Base-by-base conservation (phyloP, 2,888 invertebrate genomes). In the Netelia virgata region DNA sequence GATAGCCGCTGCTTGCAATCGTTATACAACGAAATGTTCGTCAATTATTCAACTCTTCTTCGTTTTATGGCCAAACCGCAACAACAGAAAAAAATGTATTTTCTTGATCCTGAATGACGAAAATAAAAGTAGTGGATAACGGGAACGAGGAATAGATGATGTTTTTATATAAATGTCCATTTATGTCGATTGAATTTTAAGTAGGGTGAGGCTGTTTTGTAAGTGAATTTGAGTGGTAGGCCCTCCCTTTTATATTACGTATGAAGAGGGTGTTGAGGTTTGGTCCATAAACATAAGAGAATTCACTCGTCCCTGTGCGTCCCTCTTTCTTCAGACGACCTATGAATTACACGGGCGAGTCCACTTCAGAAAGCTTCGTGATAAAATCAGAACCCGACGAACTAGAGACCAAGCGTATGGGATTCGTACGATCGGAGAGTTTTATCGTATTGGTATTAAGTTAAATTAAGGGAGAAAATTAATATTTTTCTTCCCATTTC, bases 141-240 rank as follows among this genome's bases (percentile, higher is more conserved):
- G 3, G 23, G 23, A 1, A 23, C 23, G 23, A 23, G 23, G 3
- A 23, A 23, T 23, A 23, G 23, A 23, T 3, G 3, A 1, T 23
- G 23, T 23, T 23, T 23, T 23, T 23, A 23, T 23, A 23, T 23
- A 23, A 23, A 23, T 23, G 23, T 23, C 3, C 23, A 23, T 23
- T 23, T 3, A 23, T 23, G 23, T 23, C 1, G 23, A 23, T 23
- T 23, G 1, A 23, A 23, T 68, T 61, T 72, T 59, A 53, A 68
- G 72, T 47, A 68, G 47, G 77, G 61, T 77, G 66, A 68, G 50
- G 23, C 23, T 23, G 23, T 23, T 23, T 23, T 23, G 23, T 23
- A 23, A 66, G 57, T 66, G 66, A 82, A 76, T 76, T 76, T 64
- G 82, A 76, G 57, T 66, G 76, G 76, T 53, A 10, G 59, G 55